These are phyloP conservation scores for Rhaphigaster nebulosa DNA, from an alignment of 2,888 invertebrate genomes.

Conservation along the genomic window DNA sequence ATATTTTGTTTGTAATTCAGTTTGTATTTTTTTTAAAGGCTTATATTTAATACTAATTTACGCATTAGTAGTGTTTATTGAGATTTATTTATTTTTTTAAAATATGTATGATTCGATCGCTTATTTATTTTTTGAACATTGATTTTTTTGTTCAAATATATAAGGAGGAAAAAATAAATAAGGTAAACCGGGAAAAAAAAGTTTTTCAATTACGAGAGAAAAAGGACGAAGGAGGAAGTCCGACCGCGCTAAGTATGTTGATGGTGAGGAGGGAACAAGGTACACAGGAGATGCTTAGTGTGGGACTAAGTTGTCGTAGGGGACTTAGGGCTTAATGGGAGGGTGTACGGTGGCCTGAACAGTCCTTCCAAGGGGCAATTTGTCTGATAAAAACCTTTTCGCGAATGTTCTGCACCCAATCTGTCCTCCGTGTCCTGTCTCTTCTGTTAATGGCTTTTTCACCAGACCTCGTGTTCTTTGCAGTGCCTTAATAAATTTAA, in stretches of 20 bases:
- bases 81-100: too few species aligned
- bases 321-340: constrained; percentile 17
- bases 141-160: too few species aligned
- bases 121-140: too few species aligned
- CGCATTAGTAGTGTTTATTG: too few species aligned
- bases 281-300: constrained; percentile 1
- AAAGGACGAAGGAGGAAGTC: neutral
- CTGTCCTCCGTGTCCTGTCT: neutral
- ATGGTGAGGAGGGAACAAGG: constrained; percentile 22
- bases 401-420: neutral
- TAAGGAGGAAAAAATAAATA: neutral
- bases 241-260: neutral
- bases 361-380: constrained; percentile 19
- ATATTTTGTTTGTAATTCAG: too few species aligned
- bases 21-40: too few species aligned
- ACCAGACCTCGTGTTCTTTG: neutral
- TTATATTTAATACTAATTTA: too few species aligned
- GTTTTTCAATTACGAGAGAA: neutral
- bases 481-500: neutral
- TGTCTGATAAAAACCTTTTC: constrained; percentile 42
- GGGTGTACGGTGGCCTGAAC: constrained; percentile 5
- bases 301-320: constrained; percentile 16
- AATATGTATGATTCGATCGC: too few species aligned
- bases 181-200: neutral
- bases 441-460: constrained; percentile 12